Base-by-base conservation (phyloP, 2,113 vertebrate species). In the Corvus moneduloides region DNA sequence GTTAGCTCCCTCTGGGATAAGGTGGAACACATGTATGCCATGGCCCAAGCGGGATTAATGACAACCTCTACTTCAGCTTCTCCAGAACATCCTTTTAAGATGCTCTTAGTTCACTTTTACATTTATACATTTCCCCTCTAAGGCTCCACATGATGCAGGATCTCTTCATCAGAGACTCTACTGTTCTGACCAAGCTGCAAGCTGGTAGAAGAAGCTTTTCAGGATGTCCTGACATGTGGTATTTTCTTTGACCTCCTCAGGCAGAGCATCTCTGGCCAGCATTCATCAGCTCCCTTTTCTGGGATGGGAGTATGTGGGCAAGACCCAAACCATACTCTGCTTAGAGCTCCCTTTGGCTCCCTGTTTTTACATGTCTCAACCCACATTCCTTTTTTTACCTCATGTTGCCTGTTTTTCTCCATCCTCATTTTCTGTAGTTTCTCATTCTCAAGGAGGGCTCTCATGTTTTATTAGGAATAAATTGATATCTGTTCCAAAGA, bases 251-350 rank as follows among this genome's bases (percentile, higher is more conserved):
- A 78, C 35, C 33, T 78, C 33, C 14, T 72, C 66, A 61, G 18
- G 20, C 20, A 86, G 24, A 77, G 41, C 13, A 75, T 6, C 52
- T 82, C 55, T 35, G 48, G 26, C 30, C 43, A 77, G 68, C 3
- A 2, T 30, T 52, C 10, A 76, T 16, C 22, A 89, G 79, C 16
- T 87, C 22, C 32, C 27, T 48, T 71, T 84, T 59, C 33, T 2
- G 1, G 30, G 30, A 81, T 1, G 0, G n/a, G 13, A 84, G 3
- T 87, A 61, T 0, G 2, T 0, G 11, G 13, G 54, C 16, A 74
- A 81, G 51, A 69, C 19, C 4, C 26, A 48, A 18, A 49, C 16
- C 19, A n/a, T 2, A 20, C 6, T 62, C 49, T 24, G 24, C 75
- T 64, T 28, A 44, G 24, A 21, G 16, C 7, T 61, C 28, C 68